These are phyloP conservation scores for Portevinia maculata DNA, from an alignment of 2,888 invertebrate genomes.

Conservation along the genomic window DNA sequence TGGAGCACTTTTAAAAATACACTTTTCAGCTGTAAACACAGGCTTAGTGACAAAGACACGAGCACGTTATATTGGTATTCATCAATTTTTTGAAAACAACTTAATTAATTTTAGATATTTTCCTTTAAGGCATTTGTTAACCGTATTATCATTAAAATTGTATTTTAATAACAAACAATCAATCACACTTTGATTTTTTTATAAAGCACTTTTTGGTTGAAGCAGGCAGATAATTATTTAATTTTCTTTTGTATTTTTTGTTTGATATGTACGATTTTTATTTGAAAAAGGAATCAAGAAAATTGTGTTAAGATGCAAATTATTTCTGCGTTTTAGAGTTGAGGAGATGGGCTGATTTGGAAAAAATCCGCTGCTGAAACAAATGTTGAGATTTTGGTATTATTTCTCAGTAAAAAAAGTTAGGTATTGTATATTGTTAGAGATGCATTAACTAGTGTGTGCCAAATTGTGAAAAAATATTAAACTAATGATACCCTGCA, in stretches of 20 bases:
- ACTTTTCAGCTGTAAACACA: conserved; percentile 37
- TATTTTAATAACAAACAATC: conserved; percentile 46
- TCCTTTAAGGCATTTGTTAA: conserved; percentile 43
- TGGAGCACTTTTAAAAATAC: conserved; percentile 34
- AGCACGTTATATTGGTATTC: conserved; percentile 46
- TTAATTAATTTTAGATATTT: conserved; percentile 13
- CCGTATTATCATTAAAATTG: conserved; percentile 52
- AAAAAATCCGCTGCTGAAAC: conserved; percentile 65
- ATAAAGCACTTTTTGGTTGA: conserved; percentile 74
- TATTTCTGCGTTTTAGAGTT: conserved; percentile 44
- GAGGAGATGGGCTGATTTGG: conserved; percentile 40
- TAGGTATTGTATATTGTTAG: neutral
- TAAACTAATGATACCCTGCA: no score
- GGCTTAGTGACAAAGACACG: conserved; percentile 64
- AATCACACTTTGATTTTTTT: conserved; percentile 47
- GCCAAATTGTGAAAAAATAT: no score
- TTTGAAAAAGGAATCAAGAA: conserved; percentile 34
- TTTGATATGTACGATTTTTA: conserved; percentile 67
- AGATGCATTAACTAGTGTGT: conserved; percentile 24
- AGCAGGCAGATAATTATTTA: conserved; percentile 47
- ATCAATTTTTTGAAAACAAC: conserved; percentile 21
- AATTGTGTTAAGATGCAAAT: conserved; percentile 19
- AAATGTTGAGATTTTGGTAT: conserved; percentile 34
- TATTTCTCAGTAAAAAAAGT: conserved; percentile 11
- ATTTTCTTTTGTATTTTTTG: conserved; percentile 43